phyloP scores from a whole-genome alignment of 1,140 invertebrate species.

The Anastatus disparis region DNA sequence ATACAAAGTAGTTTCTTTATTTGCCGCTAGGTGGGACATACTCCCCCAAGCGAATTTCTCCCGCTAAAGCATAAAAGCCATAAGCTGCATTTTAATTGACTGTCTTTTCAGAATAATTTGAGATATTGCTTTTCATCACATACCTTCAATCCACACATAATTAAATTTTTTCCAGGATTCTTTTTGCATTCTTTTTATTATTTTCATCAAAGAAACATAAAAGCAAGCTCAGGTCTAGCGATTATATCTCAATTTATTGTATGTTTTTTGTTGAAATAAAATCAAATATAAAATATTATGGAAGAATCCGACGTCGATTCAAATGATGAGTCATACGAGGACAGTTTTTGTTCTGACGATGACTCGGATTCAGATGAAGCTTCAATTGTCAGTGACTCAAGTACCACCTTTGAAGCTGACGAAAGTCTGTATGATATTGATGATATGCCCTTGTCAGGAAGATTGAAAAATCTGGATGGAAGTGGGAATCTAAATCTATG shows the following conservation, averaged over 20 bases:
- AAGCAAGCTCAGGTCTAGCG: not conserved
- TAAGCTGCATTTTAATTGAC: not conserved
- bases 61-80: not conserved
- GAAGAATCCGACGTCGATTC: too few relatives aligned
- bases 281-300: not conserved
- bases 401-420: too few relatives aligned
- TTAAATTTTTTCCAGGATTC: not conserved
- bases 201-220: slow-evolving; percentile 3
- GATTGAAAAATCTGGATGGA: too few relatives aligned
- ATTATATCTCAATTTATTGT: not conserved
- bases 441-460: too few relatives aligned
- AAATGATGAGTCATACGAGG: too few relatives aligned
- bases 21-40: not conserved
- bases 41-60: not conserved
- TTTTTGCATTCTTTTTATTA: not conserved
- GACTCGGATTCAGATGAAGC: too few relatives aligned
- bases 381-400: too few relatives aligned
- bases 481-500: too few relatives aligned
- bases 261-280: not conserved
- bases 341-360: too few relatives aligned
- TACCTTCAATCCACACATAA: not conserved
- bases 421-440: too few relatives aligned
- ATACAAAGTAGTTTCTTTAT: slow-evolving; percentile 3
- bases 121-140: not conserved
- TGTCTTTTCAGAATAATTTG: not conserved